phyloP scores from a whole-genome alignment of 2,113 vertebrate genomes.

The Nanorana parkeri region DNA sequence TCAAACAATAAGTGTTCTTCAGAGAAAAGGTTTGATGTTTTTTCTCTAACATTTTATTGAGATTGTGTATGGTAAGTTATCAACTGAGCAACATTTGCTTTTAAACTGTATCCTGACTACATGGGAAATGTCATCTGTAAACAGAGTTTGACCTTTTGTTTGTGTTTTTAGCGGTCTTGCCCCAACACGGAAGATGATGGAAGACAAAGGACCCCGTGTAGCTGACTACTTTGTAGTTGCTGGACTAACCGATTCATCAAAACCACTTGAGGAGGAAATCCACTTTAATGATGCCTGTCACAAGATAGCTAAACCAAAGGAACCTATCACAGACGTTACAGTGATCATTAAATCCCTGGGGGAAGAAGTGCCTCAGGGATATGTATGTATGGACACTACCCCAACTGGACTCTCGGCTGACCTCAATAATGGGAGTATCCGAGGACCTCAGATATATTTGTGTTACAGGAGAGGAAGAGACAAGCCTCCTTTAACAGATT shows the following conservation, averaged over 20 bases:
- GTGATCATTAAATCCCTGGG: slow-evolving; percentile 94
- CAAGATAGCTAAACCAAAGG: slow-evolving; percentile 86
- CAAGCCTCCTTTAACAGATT: slow-evolving; percentile 95
- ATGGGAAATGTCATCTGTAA: too few relatives aligned
- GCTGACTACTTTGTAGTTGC: slow-evolving; percentile 99
- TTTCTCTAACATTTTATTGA: too few relatives aligned
- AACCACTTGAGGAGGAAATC: slow-evolving; percentile 94
- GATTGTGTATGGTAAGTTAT: too few relatives aligned
- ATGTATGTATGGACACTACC: slow-evolving; percentile 88
- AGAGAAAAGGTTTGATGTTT: too few relatives aligned
- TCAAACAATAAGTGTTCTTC: too few relatives aligned
- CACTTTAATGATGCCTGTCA: slow-evolving; percentile 90
- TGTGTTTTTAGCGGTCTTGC: slow-evolving; percentile 63
- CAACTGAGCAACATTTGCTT: too few relatives aligned
- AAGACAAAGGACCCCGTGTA: slow-evolving; percentile 97
- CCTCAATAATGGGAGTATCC: slow-evolving; percentile 93
- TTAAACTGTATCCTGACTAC: too few relatives aligned
- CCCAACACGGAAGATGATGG: slow-evolving; percentile 94
- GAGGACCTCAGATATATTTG: slow-evolving; percentile 92
- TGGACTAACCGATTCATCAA: slow-evolving; percentile 89
- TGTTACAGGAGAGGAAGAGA: slow-evolving; percentile 95
- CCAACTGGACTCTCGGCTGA: slow-evolving; percentile 93
- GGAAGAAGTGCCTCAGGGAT: slow-evolving; percentile 91
- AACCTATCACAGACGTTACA: slow-evolving; percentile 93
- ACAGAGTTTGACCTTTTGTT: background rate